A percentile compares a stretch with the other conserved stretches of the same genome.
phyloP scores from a whole-genome alignment of 2,888 invertebrate species.

The Leptinotarsa rubiginosa region DNA sequence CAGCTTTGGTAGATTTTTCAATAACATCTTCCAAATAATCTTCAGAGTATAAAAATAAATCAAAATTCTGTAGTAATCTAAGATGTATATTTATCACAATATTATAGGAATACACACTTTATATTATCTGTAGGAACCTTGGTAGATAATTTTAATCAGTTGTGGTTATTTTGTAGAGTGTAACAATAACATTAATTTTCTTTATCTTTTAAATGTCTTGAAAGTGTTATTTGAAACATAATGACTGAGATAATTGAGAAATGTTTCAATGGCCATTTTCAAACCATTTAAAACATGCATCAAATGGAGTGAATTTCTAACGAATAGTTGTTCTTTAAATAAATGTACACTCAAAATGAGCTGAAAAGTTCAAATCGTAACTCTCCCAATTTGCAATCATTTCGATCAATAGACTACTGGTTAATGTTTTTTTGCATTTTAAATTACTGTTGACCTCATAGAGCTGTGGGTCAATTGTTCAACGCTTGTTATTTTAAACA shows the following conservation, averaged over 20 bases:
- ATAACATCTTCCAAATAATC: no score
- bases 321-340: background rate
- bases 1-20: no score
- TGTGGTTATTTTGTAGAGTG: constrained; percentile 9
- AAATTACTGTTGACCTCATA: constrained; percentile 6
- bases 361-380: background rate
- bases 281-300: no score
- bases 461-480: background rate
- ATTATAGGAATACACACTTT: no score
- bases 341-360: background rate
- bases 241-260: no score
- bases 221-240: no score
- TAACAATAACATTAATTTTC: background rate
- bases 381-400: background rate
- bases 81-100: no score
- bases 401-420: background rate
- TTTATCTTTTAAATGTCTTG: background rate
- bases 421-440: background rate
- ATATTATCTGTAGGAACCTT: no score
- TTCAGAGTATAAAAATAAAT: no score
- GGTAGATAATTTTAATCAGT: constrained; percentile 5
- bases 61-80: no score
- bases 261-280: no score
- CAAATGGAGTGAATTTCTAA: no score
- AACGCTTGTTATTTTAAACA: background rate